A percentile compares a stretch with the other conserved stretches of the same genome.
phyloP scores from a whole-genome alignment of 2,797 vertebrate genomes.

The Parauchenoglanis punctatus region DNA sequence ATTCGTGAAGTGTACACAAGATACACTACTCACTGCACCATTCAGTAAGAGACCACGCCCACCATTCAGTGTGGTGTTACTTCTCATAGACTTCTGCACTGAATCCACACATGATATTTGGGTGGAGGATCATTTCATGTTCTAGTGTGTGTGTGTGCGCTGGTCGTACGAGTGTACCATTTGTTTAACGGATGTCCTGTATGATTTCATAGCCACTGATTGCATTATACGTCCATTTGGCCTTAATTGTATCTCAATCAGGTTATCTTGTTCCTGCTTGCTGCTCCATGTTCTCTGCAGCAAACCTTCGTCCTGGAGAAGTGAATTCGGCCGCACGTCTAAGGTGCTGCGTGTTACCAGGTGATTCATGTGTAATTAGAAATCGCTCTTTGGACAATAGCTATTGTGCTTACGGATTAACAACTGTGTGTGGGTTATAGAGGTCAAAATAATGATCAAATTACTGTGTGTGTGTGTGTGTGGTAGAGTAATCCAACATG shows the following conservation, averaged over 20 bases:
- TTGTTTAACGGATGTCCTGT: neutral
- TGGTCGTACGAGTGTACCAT: neutral
- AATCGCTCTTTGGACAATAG: neutral
- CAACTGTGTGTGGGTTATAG: neutral
- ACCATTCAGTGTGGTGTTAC: neutral
- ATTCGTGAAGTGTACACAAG: neutral
- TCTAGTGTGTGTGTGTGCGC: neutral
- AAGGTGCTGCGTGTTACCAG: neutral
- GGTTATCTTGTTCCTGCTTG: neutral
- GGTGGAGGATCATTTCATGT: neutral
- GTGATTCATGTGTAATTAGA: neutral
- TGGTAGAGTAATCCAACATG: no score
- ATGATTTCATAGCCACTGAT: neutral
- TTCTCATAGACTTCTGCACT: no score
- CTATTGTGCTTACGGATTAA: neutral
- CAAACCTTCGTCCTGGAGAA: no score
- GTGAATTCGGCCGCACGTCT: neutral
- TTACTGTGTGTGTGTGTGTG: neutral
- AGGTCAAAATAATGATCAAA: neutral
- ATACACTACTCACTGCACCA: neutral
- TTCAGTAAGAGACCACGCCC: neutral
- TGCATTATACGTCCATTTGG: neutral
- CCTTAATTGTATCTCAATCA: neutral
- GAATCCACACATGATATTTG: neutral
- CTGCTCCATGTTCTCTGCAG: neutral